Base-by-base conservation (phyloP, 1,140 invertebrate species). In the Drosophila pandora region DNA sequence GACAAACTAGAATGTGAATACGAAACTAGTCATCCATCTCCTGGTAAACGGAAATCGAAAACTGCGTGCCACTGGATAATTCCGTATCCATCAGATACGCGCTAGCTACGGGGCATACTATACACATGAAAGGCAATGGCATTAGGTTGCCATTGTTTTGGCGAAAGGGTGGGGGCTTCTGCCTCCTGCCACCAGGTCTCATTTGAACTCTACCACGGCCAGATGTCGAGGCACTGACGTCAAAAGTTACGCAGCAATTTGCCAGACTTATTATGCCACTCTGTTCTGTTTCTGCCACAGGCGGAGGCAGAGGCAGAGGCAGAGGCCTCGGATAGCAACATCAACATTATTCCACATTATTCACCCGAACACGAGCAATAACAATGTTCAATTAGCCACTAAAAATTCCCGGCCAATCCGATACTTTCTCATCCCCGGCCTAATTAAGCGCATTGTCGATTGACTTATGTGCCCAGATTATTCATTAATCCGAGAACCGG, bases 161-260 rank as follows among this genome's bases (percentile, higher is more conserved):
- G 28, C 21, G 1, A 49, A 69, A 55, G 45, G 30, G 43, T 49
- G 37, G 12, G 32, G 61, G 50, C 56, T 58, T 70, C 41, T n/a
- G n/a, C 10, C 63, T 57, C 2, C 37, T 48, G 17, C 32, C 13
- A 21, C 12, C 9, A 10, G 12, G 9, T 52, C 58, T 22, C 32
- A 21, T 41, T 55, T 34, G 39, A 23, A 58, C 65, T 56, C 58
- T 63, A 63, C 52, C 49, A 41, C 50, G 65, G 55, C 77, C 81
- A 85, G 81, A 85, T 85, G 81, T 85, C 67, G 69, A 67, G 17
- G 52, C 25, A 61, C 76, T 83, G 79, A 87, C 83, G 82, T 87
- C 82, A 87, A 77, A 78, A 58, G 53, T 65, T 75, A 53, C 52
- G 4, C 60, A 70, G 50, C 54, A 43, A 75, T 67, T 74, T 73